Base-by-base conservation (phyloP, 2,113 vertebrate species). In the Alosa alosa region DNA sequence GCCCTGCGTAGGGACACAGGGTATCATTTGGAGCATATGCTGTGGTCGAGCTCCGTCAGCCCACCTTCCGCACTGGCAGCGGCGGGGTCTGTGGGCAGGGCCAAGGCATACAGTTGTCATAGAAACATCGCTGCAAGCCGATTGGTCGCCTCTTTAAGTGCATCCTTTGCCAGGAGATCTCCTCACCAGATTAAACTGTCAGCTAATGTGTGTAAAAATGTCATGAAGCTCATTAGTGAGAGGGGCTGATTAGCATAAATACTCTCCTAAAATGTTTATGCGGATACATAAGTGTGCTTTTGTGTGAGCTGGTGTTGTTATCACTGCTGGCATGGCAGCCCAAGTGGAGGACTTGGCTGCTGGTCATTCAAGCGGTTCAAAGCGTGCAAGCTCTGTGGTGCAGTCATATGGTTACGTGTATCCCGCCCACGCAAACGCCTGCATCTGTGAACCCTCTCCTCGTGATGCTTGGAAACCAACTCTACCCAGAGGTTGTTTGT, bases 81-180 rank as follows among this genome's bases (percentile, higher is more conserved):
- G 60, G 25, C 11, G 13, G 64, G 25, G 64, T n/a, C 50, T 50
- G 55, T 81, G 82, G 82, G 82, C 39, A 84, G 68, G 83, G 85
- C 82, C 36, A 78, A 78, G 89, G 85, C 84, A 82, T 85, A 89
- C 89, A 36, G 94, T 95, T 92, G 93, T 93, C 94, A 95, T 95
- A 92, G 94, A 91, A 94, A 95, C 93, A 86, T 78, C 31, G 13
- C 31, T 36, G 72, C 72, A 1, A 78, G 72, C 72, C 5, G 72
- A 78, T 78, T 78, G 72, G 72, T 78, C 31, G 36, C 31, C 15
- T 72, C 25, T 78, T 39, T 78, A 39, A 78, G 72, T 78, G 72
- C 11, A 36, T 78, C 72, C 41, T 18, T 78, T 78, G 31, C 72
- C 36, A 78, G 13, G 36, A 78, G 72, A 78, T 78, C 72, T 78